Evolutionary conservation across 2,888 invertebrate genomes (phyloP), one percentile per base, ranked within the genome.

Genomic region (Parnassius orleans): DNA sequence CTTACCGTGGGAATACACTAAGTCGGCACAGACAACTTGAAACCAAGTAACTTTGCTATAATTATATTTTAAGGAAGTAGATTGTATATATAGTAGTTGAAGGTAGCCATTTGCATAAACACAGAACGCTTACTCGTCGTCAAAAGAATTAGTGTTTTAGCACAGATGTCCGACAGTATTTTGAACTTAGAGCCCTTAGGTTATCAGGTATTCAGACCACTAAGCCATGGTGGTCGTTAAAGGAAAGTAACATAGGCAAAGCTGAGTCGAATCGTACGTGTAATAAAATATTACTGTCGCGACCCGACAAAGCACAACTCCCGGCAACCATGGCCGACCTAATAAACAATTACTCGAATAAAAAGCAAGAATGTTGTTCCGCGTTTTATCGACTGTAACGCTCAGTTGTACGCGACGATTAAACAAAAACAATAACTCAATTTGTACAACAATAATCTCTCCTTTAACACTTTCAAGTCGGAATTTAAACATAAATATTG

Each of bases 311-410:
- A 88, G 87, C 72, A 57, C 64, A 3, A 10, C 71, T 68, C 68
- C 56, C 65, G 65, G 61, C 69, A 53, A 64, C 66, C 69, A 67
- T 59, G 63, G 62, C 67, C 69, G 73, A 73, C 78, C 80, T 83
- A 81, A 85, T 85, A 87, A 90, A 89, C 86, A 88, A 89, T 88
- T 87, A 89, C 79, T 76, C 75, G 78, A 82, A 84, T 86, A 84
- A 85, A 86, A 84, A 85, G 75, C 79, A 77, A 80, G 83, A 80
- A 82, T 78, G 79, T 78, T 80, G 82, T 78, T 78, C 69, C 70
- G 61, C 53, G 69, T 73, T 86, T 87, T 86, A 87, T 86, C 82
- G 85, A 79, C 72, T 82, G 83, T 59, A 47, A 51, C 51, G 69
- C 80, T 74, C 81, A 79, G 54, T 62, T 55, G 53, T 62, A 43